Base-by-base conservation (phyloP, 2,888 invertebrate genomes). In the Leptothorax acervorum region DNA sequence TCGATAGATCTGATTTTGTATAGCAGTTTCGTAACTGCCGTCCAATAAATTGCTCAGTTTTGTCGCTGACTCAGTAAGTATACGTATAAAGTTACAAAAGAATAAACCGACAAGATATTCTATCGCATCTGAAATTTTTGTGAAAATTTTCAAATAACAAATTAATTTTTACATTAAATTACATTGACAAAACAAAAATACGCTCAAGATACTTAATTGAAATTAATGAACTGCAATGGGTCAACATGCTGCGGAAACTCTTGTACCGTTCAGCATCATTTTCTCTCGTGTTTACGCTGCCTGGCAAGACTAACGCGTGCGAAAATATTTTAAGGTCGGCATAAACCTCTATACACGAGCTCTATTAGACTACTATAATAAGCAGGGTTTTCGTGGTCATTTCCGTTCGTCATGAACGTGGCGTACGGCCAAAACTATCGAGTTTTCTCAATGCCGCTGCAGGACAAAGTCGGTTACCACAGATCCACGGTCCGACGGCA, bases 381-480 rank as follows among this genome's bases (percentile, higher is more conserved):
- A 79, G 70, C 35, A 42, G n/a, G 8, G 62, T 39, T 81, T 31
- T 55, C 51, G 74, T n/a, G 51, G 6, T 55, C 23, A 42, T 57
- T 66, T 63, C 23, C 15, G 63, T 81, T 82, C 65, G 85, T 48
- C 74, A 79, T 78, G 82, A 85, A 86, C 66, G 82, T 92, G 91
- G 91, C 91, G 88, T 82, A 51, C 35, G 83, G 90, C 91, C 92
- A 92, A 92, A 91, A 90, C 85, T 88, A 88, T 87, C 88, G 12
- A 89, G 48, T 89, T 86, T 87, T 88, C 89, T 84, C 83, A 23
- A 82, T 87, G 48, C 62, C 65, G 57, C 62, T 62, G 57, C 76
- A 66, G 81, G 63, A 83, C 83, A 48, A 84, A 71, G 35, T 73
- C 57, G 9, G 35, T 65, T 57, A 39, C 57, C 39, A n/a, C 55